Base-by-base conservation (phyloP, 2,113 vertebrate species). In the Accipiter virgatus region DNA sequence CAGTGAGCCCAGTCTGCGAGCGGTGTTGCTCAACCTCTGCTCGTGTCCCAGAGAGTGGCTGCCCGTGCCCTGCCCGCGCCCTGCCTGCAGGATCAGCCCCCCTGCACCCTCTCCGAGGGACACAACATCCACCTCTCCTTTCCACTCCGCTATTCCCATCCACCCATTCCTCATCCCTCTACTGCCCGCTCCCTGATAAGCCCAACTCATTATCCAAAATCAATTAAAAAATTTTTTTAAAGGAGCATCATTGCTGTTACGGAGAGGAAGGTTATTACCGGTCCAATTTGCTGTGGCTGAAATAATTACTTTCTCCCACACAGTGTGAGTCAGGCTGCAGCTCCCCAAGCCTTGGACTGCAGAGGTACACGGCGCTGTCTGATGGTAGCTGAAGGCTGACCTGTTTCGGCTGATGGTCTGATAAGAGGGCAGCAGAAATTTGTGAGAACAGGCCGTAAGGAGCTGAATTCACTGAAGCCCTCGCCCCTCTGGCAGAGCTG, bases 281-380 rank as follows among this genome's bases (percentile, higher is more conserved):
- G 79, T 32, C 88, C 92, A 25, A 59, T 95, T 91, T 93, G 81
- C 87, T 5, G 21, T 5, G 72, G 91, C 73, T 89, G 78, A 58
- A 96, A 78, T 91, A 88, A 94, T 83, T 48, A 53, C 53, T 66
- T 68, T 88, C 92, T 97, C 97, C 96, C 90, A 86, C 97, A 23
- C 93, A 71, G 82, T 4, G 65, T 97, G 97, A 97, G 81, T 96
- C 97, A 97, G 90, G 90, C 95, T 91, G 90, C 95, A 47, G 95
- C 56, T 58, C 5, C 81, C 90, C 48, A 3, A 53, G 73, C 61
- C 87, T 31, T 25, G 12, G 10, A 3, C 81, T 19, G 81, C 7
- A 0, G 70, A 36, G 75, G 68, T 10, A 2, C 36, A 2, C 45
- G 34, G 65, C 6, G 2, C 61, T 38, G 65, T 23, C 80, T 65